Evolutionary conservation across 2,888 invertebrate genomes (phyloP).

Genomic region (Unio delphinus): DNA sequence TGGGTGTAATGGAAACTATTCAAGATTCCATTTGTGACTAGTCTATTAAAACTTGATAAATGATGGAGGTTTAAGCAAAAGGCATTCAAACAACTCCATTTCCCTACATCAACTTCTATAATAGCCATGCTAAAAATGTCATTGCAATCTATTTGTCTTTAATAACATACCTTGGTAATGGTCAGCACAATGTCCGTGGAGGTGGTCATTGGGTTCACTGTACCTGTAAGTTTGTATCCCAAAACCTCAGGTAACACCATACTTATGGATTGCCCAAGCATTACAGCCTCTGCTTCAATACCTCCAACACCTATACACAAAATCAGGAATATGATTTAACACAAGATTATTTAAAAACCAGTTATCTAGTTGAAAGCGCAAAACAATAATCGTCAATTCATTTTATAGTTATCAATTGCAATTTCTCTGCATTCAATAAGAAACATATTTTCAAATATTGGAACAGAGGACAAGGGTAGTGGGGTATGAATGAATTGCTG

Average conservation of each 20-base stretch:
- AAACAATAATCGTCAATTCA: no score
- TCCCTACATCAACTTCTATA: neutral
- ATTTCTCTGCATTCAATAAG: no score
- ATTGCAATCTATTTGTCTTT: neutral
- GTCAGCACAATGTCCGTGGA: constrained; percentile 98
- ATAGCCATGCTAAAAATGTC: neutral
- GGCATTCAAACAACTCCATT: neutral
- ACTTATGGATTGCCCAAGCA: constrained; percentile 97
- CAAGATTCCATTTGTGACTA: neutral
- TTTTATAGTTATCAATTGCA: no score
- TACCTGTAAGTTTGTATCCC: constrained; percentile 90
- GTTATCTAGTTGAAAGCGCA: no score
- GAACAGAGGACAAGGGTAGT: no score
- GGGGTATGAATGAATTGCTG: no score
- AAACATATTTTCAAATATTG: no score
- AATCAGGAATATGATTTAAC: neutral
- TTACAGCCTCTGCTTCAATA: constrained; percentile 99
- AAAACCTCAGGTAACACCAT: constrained; percentile 97
- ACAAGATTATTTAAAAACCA: neutral
- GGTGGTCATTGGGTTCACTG: constrained; percentile 86
- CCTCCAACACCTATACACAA: constrained; percentile 75
- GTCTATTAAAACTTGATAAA: neutral
- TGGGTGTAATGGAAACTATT: no score
- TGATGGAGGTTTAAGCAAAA: neutral
- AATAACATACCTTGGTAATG: constrained; percentile 87